Evolutionary conservation across 2,113 vertebrate species (phyloP).

Genomic region (Oreochromis spilurus): DNA sequence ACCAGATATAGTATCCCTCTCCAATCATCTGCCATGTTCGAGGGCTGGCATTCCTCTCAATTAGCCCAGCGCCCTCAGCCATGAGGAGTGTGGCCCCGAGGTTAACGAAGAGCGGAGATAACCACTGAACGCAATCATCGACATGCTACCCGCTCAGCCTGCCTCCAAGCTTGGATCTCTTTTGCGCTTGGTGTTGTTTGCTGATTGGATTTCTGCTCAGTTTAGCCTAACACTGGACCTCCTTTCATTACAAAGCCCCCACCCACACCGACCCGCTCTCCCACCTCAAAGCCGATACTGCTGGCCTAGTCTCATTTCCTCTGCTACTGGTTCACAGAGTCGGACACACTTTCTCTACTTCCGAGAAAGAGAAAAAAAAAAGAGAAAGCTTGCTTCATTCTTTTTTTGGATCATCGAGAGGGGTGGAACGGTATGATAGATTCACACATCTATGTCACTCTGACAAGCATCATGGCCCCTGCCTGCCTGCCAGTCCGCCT

Average conservation of each 20-base stretch:
- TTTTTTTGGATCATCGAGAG: constrained; percentile 25
- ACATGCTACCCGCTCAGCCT: constrained; percentile 16
- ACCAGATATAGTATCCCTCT: constrained; percentile 7
- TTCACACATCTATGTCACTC: constrained; percentile 63
- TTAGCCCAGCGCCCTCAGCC: constrained; percentile 50
- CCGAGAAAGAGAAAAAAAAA: background rate
- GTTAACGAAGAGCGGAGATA: constrained; percentile 67
- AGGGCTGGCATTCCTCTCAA: constrained; percentile 48
- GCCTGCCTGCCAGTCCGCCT: constrained; percentile 54
- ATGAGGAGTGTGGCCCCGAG: constrained; percentile 23
- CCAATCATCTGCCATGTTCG: constrained; percentile 22
- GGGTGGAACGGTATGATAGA: constrained; percentile 5
- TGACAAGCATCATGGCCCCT: constrained; percentile 37
- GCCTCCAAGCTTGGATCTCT: constrained; percentile 23
- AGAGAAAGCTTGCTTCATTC: background rate
- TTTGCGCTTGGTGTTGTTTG: constrained; percentile 44
- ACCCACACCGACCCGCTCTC: background rate
- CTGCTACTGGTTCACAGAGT: constrained; percentile 36
- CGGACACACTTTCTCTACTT: constrained; percentile 42
- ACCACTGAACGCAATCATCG: constrained; percentile 51
- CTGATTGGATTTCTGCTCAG: constrained; percentile 70
- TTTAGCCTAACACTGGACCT: constrained; percentile 58
- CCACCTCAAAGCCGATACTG: constrained; percentile 31
- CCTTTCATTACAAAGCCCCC: constrained; percentile 45
- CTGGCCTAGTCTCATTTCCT: constrained; percentile 54